These are phyloP conservation scores for Pelodytes ibericus DNA, from an alignment of 2,797 vertebrate genomes.

Conservation along the genomic window DNA sequence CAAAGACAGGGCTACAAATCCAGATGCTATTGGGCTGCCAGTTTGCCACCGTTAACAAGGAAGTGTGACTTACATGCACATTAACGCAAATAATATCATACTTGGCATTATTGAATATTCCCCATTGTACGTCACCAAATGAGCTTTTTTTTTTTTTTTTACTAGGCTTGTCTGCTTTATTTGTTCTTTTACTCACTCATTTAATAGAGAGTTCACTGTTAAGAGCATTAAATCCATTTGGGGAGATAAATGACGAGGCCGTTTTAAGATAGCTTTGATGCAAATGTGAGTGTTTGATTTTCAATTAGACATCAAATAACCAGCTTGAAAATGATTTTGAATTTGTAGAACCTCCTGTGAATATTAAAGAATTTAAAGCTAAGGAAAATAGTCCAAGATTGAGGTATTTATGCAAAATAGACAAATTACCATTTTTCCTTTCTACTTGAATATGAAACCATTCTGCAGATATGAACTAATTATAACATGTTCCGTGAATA, in stretches of 20 bases:
- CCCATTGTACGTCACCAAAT: no score
- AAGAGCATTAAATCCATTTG: constrained; percentile 39
- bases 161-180: constrained; percentile 2
- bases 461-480: constrained; percentile 11
- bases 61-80: no score
- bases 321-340: constrained; percentile 18
- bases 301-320: constrained; percentile 51
- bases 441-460: neutral
- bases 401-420: constrained; percentile 34
- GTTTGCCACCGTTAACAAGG: no score
- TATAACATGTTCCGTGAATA: constrained; percentile 5
- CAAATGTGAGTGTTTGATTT: constrained; percentile 50
- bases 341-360: constrained; percentile 24
- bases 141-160: constrained; percentile 14
- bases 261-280: constrained; percentile 43
- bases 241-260: constrained; percentile 44
- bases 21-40: no score
- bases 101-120: no score
- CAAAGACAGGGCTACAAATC: no score
- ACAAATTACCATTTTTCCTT: constrained; percentile 31
- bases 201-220: constrained; percentile 18
- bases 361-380: constrained; percentile 26
- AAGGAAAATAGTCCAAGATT: constrained; percentile 28
- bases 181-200: constrained; percentile 11
- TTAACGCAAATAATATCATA: no score